Conservation (phyloP, 2,113 vertebrate genomes). For the Nyctereutes procyonoides region DNA sequence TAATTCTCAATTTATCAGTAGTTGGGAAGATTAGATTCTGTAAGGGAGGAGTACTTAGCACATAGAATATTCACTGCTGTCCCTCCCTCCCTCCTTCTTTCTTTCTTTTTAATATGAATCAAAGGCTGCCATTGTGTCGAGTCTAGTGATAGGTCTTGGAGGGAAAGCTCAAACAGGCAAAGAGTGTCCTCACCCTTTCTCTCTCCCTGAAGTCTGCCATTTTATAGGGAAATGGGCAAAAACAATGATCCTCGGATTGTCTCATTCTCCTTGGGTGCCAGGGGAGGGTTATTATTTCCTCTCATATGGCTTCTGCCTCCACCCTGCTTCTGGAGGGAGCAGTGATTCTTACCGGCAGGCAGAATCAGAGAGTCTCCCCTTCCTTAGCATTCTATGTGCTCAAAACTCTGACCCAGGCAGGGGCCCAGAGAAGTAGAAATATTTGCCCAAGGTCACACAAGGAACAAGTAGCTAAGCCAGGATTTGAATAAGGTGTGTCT, state of each 20-base stretch:
- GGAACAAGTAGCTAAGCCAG: not conserved
- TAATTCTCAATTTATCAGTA: not conserved
- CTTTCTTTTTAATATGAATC: not conserved
- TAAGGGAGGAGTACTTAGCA: not conserved
- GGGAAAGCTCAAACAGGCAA: not conserved
- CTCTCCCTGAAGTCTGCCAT: not conserved
- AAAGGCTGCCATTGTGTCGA: not conserved
- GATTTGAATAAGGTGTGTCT: not conserved
- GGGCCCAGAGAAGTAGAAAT: not conserved
- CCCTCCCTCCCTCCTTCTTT: not conserved
- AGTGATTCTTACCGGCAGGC: not conserved
- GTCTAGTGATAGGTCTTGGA: not conserved
- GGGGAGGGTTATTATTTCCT: not conserved
- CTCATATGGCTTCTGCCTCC: not conserved
- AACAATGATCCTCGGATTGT: not conserved
- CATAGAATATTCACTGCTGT: fast-evolving
- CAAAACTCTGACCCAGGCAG: not conserved
- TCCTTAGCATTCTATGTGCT: not conserved
- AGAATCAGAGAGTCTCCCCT: not conserved
- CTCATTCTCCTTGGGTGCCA: not conserved
- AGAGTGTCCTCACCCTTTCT: not conserved
- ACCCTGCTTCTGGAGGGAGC: not conserved
- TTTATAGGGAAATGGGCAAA: not conserved
- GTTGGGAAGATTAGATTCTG: not conserved
- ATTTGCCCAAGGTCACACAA: not conserved